Base-by-base conservation (phyloP, 2,113 vertebrate genomes). In the Cricetomys ansorgei region DNA sequence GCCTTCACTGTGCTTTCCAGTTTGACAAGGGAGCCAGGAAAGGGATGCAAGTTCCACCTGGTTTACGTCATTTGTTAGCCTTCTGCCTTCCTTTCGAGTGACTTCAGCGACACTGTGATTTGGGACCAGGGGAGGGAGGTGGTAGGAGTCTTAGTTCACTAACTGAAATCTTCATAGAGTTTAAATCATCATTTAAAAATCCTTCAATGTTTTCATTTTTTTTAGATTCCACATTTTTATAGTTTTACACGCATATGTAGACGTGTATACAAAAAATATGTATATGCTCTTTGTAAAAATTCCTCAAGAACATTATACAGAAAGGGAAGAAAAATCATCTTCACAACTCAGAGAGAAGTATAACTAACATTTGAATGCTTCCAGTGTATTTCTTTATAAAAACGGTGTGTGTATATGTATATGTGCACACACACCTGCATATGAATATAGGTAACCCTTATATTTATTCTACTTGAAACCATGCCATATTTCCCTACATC, bases 1-100 rank as follows among this genome's bases (percentile, higher is more conserved):
- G 89, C 3, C 50, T 93, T 88, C 79, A 88, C 45, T 62, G 29
- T 69, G 95, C 40, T 73, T 88, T 83, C 19, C 10, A 73, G 29
- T 21, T 83, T 59, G 40, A 37, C 45, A 86, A 76, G 72, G 69
- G 13, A 57, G 25, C 81, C 57, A 65, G 45, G 34, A 72, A 65
- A 65, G 12, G 27, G 11, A 34, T 7, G 27, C 75, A 69, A 65
- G 13, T 25, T 25, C 3, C 57, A 1, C 64, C 64, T 91, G 57
- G n/a, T 43, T 62, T 3, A 21, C 55, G 31, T 43, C 62, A 48
- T 45, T 43, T 69, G 29, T 50, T 81, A 76, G 11, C 69, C 50
- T 43, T 69, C 37, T 77, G 11, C 13, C 27, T 72, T 67, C 31
- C 21, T 81, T 87, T 83, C 6, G n/a, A 57, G 23, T 64, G 21